A percentile compares a stretch with the other conserved stretches of the same genome.
These are phyloP conservation scores for Meteorus sp. DNA, from an alignment of 1,140 invertebrate genomes.

Conservation along the genomic window DNA sequence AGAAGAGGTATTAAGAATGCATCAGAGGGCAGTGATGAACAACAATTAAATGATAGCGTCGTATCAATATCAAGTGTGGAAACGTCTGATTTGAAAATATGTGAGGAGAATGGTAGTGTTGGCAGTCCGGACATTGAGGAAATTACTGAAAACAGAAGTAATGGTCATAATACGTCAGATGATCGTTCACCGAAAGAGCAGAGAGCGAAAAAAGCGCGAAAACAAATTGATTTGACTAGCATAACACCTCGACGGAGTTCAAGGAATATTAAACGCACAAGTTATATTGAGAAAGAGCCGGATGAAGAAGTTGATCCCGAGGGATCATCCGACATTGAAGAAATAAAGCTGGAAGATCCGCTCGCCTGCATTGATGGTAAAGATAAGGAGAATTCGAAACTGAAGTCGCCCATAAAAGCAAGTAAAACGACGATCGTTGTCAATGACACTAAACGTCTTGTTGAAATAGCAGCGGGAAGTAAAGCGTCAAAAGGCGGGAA, in stretches of 20 bases:
- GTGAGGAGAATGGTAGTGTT: constrained; percentile 54
- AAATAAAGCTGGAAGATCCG: constrained; percentile 70
- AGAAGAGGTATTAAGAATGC: constrained; percentile 27
- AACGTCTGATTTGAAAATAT: constrained; percentile 47
- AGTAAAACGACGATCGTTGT: constrained; percentile 68
- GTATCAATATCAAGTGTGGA: constrained; percentile 39
- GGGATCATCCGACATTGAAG: constrained; percentile 66
- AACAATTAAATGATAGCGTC: constrained; percentile 32
- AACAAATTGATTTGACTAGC: constrained; percentile 50
- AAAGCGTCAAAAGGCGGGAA: constrained; percentile 62
- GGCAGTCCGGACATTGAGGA: constrained; percentile 55
- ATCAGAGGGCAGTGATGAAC: constrained; percentile 31
- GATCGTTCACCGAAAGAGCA: constrained; percentile 34
- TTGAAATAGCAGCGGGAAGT: constrained; percentile 68
- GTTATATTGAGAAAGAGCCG: constrained; percentile 65
- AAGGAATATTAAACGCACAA: constrained; percentile 66
- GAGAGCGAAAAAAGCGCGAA: constrained; percentile 50
- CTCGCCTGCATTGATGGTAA: constrained; percentile 58
- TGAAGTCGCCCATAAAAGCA: constrained; percentile 52
- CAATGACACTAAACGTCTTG: constrained; percentile 72
- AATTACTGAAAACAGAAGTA: constrained; percentile 47
- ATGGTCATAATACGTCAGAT: constrained; percentile 37
- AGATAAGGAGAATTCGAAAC: constrained; percentile 53
- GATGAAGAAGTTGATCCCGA: constrained; percentile 67
- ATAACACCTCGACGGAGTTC: constrained; percentile 65